These are phyloP conservation scores for Campoletis sonorensis DNA, from an alignment of 1,140 invertebrate genomes.

Conservation along the genomic window DNA sequence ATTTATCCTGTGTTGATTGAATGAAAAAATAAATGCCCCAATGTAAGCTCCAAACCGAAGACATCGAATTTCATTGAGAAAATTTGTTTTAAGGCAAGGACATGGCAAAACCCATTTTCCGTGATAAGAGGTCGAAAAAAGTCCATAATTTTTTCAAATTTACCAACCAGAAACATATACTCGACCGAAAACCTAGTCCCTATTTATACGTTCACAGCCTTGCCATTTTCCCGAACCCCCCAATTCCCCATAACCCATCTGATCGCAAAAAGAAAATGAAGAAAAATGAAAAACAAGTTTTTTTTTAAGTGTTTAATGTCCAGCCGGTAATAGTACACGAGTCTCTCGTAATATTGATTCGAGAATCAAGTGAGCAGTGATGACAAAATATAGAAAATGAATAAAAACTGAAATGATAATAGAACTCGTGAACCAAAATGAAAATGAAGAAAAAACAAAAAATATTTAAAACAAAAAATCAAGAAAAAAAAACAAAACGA, in stretches of 20 bases:
- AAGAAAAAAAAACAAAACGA: constrained; percentile 51
- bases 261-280: constrained; percentile 25
- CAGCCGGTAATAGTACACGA: constrained; percentile 19
- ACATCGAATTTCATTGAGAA: neutral
- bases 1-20: neutral
- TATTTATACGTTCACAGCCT: constrained; percentile 10
- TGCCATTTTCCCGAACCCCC: constrained; percentile 49
- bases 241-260: constrained; percentile 53
- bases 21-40: neutral
- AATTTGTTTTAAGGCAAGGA: neutral
- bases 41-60: no score
- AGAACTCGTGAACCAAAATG: constrained; percentile 32
- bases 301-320: constrained; percentile 24
- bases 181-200: no score
- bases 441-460: constrained; percentile 51
- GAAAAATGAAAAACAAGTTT: constrained; percentile 42
- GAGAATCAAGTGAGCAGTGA: constrained; percentile 7
- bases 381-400: constrained; percentile 38
- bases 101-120: no score
- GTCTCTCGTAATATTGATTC: neutral
- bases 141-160: no score
- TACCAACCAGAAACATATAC: no score
- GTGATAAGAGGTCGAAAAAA: no score
- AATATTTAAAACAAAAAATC: constrained; percentile 50
- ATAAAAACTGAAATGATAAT: neutral